phyloP scores from a whole-genome alignment of 2,888 invertebrate genomes.

The Neoitamus cyanurus region DNA sequence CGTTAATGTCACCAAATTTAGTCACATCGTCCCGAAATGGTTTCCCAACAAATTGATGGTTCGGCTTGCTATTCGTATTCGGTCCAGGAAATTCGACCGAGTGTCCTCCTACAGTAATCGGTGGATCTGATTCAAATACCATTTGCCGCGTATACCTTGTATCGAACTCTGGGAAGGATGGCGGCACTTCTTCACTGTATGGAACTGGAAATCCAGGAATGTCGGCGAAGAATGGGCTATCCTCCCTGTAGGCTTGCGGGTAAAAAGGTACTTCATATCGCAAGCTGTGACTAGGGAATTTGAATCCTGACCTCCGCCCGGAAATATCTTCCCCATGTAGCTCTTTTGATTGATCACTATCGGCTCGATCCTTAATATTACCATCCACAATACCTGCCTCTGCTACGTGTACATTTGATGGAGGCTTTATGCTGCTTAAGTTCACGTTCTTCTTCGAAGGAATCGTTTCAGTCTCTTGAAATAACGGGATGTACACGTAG shows the following conservation, averaged over 20 bases:
- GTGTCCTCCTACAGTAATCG: slow-evolving; percentile 55
- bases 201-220: slow-evolving; percentile 58
- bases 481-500: slow-evolving; percentile 63
- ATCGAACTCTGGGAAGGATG: slow-evolving; percentile 54
- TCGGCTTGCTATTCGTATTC: slow-evolving; percentile 61
- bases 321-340: slow-evolving; percentile 52
- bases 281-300: slow-evolving; percentile 63
- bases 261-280: slow-evolving; percentile 64
- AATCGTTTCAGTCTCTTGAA: slow-evolving; percentile 52
- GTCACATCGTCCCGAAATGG: slow-evolving; percentile 65
- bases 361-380: slow-evolving; percentile 58
- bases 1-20: slow-evolving; percentile 66
- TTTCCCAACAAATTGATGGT: slow-evolving; percentile 58
- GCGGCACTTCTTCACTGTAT: slow-evolving; percentile 60
- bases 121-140: slow-evolving; percentile 59
- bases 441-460: slow-evolving; percentile 58
- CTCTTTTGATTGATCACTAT: slow-evolving; percentile 54
- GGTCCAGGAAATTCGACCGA: slow-evolving; percentile 63
- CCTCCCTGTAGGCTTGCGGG: slow-evolving; percentile 65
- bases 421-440: slow-evolving; percentile 60
- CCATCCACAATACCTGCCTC: slow-evolving; percentile 59
- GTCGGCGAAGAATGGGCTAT: slow-evolving; percentile 62
- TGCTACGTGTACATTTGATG: slow-evolving; percentile 56
- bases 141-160: slow-evolving; percentile 61
- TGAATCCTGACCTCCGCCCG: slow-evolving; percentile 65